phyloP scores from a whole-genome alignment of 2,797 vertebrate species.

The Myioborus melanocephalus region DNA sequence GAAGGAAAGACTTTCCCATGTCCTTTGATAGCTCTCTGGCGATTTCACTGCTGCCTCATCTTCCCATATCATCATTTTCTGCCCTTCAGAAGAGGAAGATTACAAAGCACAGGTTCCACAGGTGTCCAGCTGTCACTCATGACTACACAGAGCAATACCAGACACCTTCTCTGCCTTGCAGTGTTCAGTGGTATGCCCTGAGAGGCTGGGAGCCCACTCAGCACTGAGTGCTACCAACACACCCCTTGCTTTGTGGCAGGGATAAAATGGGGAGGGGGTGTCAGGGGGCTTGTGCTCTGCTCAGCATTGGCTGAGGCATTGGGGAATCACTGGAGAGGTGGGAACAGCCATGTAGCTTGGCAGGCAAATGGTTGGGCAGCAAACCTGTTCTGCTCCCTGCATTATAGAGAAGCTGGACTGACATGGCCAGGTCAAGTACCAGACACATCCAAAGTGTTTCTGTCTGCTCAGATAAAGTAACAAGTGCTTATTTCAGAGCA shows the following conservation, averaged over 20 bases:
- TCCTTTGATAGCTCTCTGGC: background rate
- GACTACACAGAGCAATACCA: accelerated
- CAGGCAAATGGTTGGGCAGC: background rate
- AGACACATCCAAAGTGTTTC: background rate
- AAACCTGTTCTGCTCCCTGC: background rate
- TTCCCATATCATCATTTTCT: background rate
- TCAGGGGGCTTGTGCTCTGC: accelerated
- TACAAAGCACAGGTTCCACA: background rate
- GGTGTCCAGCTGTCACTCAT: background rate
- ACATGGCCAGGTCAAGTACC: background rate
- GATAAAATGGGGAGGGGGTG: background rate
- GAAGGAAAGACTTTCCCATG: background rate
- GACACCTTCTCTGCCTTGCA: background rate
- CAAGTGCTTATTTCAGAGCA: background rate
- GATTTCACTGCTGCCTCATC: background rate
- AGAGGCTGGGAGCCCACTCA: background rate
- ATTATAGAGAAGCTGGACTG: background rate
- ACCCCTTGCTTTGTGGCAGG: background rate
- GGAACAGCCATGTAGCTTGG: accelerated
- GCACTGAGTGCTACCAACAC: no score
- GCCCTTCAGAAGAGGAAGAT: background rate
- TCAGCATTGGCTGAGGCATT: background rate
- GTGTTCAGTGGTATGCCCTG: no score
- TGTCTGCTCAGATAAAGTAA: background rate
- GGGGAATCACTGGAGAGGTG: background rate